Conservation (phyloP, 2,888 invertebrate species). For the Lithodes maja region DNA sequence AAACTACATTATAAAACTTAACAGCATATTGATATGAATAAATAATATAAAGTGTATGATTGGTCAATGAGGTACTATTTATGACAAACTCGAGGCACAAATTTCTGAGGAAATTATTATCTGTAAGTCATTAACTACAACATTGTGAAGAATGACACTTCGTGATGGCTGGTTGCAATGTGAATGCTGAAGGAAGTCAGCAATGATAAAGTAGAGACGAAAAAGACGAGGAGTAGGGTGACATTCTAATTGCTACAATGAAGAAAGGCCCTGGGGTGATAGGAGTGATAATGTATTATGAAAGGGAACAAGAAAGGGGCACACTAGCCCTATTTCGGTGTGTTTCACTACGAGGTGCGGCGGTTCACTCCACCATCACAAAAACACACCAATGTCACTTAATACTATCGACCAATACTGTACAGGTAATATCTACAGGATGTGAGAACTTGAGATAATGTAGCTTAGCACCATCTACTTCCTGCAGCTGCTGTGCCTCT, state of each 20-base stretch:
- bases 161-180: not conserved
- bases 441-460: not conserved
- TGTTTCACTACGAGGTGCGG: slow-evolving; percentile 61
- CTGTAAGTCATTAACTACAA: no score
- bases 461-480: slow-evolving; percentile 49
- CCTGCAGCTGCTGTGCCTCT: not conserved
- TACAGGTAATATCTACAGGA: slow-evolving; percentile 32
- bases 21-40: no score
- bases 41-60: no score
- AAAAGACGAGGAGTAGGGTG: no score
- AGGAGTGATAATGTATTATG: slow-evolving; percentile 1
- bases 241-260: no score
- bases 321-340: slow-evolving; percentile 8
- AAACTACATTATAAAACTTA: no score
- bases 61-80: no score
- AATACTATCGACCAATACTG: slow-evolving; percentile 38
- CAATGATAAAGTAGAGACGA: no score
- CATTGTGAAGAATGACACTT: not conserved
- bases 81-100: not conserved
- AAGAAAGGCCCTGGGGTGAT: not conserved
- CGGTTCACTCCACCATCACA: not conserved
- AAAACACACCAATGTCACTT: slow-evolving; percentile 18
- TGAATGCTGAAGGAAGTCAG: not conserved
- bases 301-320: not conserved
- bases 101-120: no score